Conservation (phyloP, 1,140 invertebrate species). For the Apis cerana region DNA sequence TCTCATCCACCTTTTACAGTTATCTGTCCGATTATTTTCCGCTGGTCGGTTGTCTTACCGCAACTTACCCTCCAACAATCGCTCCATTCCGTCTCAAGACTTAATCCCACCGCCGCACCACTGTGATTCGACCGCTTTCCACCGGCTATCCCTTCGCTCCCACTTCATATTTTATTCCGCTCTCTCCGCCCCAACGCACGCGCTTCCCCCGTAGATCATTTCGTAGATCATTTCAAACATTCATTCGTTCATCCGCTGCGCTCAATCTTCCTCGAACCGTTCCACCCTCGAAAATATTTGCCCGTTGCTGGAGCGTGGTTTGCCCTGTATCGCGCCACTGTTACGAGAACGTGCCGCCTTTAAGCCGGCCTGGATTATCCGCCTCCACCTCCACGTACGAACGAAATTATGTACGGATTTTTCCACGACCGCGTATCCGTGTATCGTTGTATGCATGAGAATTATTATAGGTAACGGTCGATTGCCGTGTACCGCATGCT, state of each 20-base stretch:
- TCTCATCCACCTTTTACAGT: conserved; percentile 17
- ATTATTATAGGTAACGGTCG: conserved; percentile 6
- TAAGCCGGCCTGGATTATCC: conserved; percentile 35
- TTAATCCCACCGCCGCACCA: conserved; percentile 1
- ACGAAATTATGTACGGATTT: conserved; percentile 43
- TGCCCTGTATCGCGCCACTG: neutral
- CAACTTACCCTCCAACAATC: neutral
- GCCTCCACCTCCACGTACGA: neutral
- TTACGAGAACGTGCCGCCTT: conserved; percentile 19
- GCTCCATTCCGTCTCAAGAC: conserved; percentile 2
- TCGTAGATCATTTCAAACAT: conserved; percentile 45
- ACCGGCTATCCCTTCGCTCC: neutral
- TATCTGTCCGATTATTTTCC: conserved; percentile 29
- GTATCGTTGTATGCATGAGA: neutral
- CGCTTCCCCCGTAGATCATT: conserved; percentile 11
- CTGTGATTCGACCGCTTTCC: conserved; percentile 7
- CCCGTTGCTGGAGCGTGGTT: neutral
- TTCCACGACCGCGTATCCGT: neutral
- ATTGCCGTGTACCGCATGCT: neutral
- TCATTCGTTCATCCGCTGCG: neutral
- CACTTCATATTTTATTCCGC: conserved; percentile 42
- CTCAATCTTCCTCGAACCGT: neutral
- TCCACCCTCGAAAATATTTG: conserved; percentile 23
- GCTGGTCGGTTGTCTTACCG: neutral
- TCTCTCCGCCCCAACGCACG: neutral